Conservation (phyloP, 1,140 invertebrate genomes). For the Adoxophyes honmai region DNA sequence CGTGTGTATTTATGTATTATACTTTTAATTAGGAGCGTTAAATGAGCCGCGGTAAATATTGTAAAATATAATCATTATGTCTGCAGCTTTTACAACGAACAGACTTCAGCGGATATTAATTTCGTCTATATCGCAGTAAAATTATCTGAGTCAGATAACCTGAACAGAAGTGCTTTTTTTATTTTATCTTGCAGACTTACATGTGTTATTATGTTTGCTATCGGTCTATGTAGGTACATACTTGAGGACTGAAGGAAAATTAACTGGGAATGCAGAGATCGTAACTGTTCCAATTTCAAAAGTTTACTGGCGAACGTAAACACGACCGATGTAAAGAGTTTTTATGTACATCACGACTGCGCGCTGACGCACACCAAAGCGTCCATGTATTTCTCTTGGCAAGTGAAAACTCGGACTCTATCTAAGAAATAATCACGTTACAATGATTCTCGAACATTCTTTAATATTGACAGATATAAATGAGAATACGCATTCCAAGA, state of each 20-base stretch:
- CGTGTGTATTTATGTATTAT: not conserved
- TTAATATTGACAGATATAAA: constrained; percentile 16
- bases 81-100: not conserved
- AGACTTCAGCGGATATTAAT: not conserved
- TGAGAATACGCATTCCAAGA: not conserved
- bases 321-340: constrained; percentile 24
- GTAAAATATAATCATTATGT: not conserved
- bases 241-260: not conserved
- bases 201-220: not conserved
- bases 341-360: constrained; percentile 15
- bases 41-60: not conserved
- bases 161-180: not conserved
- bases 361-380: constrained; percentile 22
- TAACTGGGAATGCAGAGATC: not conserved
- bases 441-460: constrained; percentile 8
- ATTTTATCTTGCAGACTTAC: not conserved
- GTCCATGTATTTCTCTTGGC: constrained; percentile 28
- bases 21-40: constrained; percentile 3
- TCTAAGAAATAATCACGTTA: constrained; percentile 4
- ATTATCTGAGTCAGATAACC: not conserved
- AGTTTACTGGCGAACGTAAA: constrained; percentile 25
- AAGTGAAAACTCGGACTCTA: constrained; percentile 15
- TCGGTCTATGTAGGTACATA: not conserved
- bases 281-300: constrained; percentile 9
- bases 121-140: not conserved